Evolutionary conservation across 2,797 vertebrate species (phyloP).

Genomic region (Xiphorhynchus erythropygius): DNA sequence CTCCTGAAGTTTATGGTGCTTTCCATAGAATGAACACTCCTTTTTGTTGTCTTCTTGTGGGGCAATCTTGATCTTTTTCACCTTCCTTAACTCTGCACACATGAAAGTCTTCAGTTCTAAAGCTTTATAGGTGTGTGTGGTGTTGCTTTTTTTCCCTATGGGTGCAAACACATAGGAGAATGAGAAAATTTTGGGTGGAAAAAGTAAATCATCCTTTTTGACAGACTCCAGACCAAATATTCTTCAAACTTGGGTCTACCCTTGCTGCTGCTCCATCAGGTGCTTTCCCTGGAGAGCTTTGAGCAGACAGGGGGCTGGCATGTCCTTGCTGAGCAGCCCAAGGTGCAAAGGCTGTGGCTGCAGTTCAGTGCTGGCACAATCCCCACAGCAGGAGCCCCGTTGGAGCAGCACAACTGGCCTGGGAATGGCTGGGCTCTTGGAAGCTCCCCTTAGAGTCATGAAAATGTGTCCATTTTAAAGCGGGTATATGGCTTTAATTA

Average conservation of each 20-base stretch:
- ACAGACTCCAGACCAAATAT: neutral
- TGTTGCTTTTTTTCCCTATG: neutral
- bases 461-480: neutral
- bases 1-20: neutral
- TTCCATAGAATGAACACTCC: neutral
- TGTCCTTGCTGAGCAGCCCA: neutral
- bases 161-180: neutral
- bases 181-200: neutral
- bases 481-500: conserved; percentile 32
- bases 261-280: neutral
- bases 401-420: neutral
- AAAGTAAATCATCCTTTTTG: neutral
- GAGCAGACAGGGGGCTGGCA: neutral
- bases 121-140: neutral
- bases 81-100: neutral
- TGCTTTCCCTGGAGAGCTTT: neutral
- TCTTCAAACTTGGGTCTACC: neutral
- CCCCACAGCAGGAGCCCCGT: neutral
- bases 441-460: neutral
- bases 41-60: neutral
- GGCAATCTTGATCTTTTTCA: neutral
- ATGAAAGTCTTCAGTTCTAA: neutral
- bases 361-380: neutral
- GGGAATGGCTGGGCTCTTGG: neutral
- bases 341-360: neutral